Base-by-base conservation (phyloP, 2,888 invertebrate genomes). In the Dryobota labecula region DNA sequence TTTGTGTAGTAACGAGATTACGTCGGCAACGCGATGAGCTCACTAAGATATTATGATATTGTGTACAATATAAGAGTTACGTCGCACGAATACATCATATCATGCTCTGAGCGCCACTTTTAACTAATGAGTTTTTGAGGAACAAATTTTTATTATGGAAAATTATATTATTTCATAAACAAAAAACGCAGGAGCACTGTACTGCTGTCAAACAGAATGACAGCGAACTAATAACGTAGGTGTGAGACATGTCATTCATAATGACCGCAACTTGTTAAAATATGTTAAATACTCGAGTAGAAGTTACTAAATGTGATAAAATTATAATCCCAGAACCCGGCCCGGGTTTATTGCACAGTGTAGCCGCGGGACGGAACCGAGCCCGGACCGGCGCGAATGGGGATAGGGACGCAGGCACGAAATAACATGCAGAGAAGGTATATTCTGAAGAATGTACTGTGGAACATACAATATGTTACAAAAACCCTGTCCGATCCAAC, bases 271-370 rank as follows among this genome's bases (percentile, higher is more conserved):
- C 27, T n/a, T 62, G 62, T 54, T 69, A 41, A 51, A 49, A 61
- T 61, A 76, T 76, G 27, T 60, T 41, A 74, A 60, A 43, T 20
- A 30, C 53, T 63, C n/a, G 49, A 33, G 54, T 24, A 58, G 33
- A 54, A 69, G 62, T 65, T 51, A 58, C 53, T 62, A 38, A 33
- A 61, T 45, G 60, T 61, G 30, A 80, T 65, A 69, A 76, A 80
- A 80, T 78, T 76, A 81, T 69, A 62, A 78, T 65, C 30, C 68
- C 63, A 56, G 45, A 56, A 68, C 64, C 45, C 27, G 56, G n/a
- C 30, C 51, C 11, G 57, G n/a, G 27, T 58, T 58, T 58, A 74
- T 36, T 38, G 33, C n/a, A 38, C 45, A n/a, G 43, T 45, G 47
- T 43, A 36, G 41, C n/a, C 20, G 41, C 65, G 41, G 41, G 64